phyloP scores from a whole-genome alignment of 1,140 invertebrate genomes.

The Pararge aegeria region DNA sequence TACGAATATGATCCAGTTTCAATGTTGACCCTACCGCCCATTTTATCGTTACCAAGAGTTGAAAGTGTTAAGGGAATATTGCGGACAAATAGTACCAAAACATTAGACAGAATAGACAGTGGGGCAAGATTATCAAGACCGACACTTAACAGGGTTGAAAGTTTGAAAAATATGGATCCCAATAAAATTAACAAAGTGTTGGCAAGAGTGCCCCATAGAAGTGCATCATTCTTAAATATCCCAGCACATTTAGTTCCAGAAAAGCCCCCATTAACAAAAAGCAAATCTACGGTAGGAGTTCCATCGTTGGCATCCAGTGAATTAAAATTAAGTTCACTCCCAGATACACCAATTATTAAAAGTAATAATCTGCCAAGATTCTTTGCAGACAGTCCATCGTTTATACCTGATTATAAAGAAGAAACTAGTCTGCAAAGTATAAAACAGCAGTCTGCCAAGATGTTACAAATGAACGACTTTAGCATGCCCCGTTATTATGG shows the following conservation, averaged over 20 bases:
- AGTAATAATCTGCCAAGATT: conserved; percentile 74
- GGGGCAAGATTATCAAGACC: conserved; percentile 47
- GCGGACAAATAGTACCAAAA: conserved; percentile 59
- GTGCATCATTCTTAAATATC: conserved; percentile 75
- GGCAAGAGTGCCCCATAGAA: conserved; percentile 70
- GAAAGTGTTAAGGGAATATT: conserved; percentile 73
- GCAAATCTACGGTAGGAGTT: conserved; percentile 66
- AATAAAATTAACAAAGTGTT: conserved; percentile 69
- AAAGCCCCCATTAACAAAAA: conserved; percentile 63
- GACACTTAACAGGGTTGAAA: conserved; percentile 65
- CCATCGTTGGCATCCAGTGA: conserved; percentile 51
- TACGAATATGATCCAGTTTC: conserved; percentile 68
- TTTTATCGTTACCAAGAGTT: conserved; percentile 59
- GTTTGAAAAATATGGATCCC: conserved; percentile 70
- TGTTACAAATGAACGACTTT: conserved; percentile 66
- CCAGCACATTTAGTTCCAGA: conserved; percentile 64
- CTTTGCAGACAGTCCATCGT: conserved; percentile 69
- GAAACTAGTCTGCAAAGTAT: conserved; percentile 73
- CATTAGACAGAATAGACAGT: conserved; percentile 62
- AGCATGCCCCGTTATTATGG: conserved; percentile 78
- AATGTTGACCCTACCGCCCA: conserved; percentile 49
- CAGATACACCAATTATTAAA: conserved; percentile 76
- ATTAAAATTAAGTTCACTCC: conserved; percentile 62
- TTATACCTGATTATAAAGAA: conserved; percentile 62
- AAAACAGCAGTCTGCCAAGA: conserved; percentile 59